These are phyloP conservation scores for Calameuta filiformis DNA, from an alignment of 2,888 invertebrate species.

Conservation along the genomic window DNA sequence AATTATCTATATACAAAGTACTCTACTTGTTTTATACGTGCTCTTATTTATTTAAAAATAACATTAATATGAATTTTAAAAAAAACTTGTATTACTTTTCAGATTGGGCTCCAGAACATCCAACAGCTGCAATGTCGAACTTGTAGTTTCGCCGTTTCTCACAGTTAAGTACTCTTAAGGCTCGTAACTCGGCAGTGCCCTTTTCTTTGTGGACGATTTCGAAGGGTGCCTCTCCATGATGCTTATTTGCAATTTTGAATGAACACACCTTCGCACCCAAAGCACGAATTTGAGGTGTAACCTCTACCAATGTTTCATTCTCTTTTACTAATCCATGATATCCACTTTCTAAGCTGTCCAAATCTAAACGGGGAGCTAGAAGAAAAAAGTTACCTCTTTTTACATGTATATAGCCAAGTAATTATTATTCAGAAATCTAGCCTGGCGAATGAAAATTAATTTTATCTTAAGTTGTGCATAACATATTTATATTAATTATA, in stretches of 20 bases:
- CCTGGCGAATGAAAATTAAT: no score
- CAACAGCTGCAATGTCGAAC: constrained; percentile 94
- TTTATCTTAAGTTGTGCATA: no score
- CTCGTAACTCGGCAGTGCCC: constrained; percentile 86
- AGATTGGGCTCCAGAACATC: constrained; percentile 88
- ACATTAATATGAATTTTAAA: no score
- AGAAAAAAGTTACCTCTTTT: constrained; percentile 12
- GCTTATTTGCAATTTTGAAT: constrained; percentile 90
- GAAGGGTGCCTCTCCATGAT: constrained; percentile 94
- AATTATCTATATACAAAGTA: no score
- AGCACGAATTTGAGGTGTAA: constrained; percentile 90
- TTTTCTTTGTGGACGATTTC: constrained; percentile 82
- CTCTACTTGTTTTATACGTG: not conserved
- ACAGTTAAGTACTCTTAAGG: constrained; percentile 88
- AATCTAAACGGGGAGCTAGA: constrained; percentile 78
- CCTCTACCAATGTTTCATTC: constrained; percentile 92
- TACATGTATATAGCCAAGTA: not conserved
- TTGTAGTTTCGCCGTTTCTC: constrained; percentile 95
- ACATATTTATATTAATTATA: not conserved
- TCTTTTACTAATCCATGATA: constrained; percentile 94
- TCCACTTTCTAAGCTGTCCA: constrained; percentile 85
- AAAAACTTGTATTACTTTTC: constrained; percentile 73
- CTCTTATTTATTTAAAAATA: not conserved
- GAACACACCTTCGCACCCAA: constrained; percentile 82
- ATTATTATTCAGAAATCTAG: no score